phyloP scores from a whole-genome alignment of 2,797 vertebrate species.

The Ceryle rudis region DNA sequence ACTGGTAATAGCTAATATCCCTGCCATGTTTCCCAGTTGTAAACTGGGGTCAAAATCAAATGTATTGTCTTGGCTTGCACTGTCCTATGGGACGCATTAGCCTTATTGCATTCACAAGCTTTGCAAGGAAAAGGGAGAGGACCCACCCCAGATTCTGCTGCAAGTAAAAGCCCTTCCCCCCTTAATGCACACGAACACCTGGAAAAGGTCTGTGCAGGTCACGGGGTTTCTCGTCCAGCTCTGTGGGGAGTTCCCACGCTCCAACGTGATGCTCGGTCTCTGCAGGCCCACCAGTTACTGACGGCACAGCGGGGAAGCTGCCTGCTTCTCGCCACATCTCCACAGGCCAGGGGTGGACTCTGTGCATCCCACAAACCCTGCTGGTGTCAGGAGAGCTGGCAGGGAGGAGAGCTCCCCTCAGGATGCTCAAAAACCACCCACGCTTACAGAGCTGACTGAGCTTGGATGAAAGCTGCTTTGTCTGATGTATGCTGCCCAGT shows the following conservation, averaged over 20 bases:
- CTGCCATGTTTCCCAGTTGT: neutral
- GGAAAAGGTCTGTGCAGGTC: neutral
- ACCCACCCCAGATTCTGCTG: neutral
- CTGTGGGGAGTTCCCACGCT: neutral
- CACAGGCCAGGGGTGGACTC: neutral
- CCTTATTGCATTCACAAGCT: neutral
- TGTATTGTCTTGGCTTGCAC: neutral
- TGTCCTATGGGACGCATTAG: neutral
- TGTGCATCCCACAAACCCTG: neutral
- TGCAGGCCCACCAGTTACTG: neutral
- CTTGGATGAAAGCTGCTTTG: neutral
- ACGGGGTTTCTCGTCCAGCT: neutral
- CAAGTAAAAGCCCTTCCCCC: neutral
- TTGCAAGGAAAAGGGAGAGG: neutral
- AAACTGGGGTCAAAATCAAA: constrained; percentile 11
- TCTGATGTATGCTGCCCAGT: neutral
- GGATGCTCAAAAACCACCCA: neutral
- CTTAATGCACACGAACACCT: neutral
- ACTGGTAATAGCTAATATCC: neutral
- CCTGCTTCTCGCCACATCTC: neutral
- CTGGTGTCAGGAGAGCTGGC: neutral
- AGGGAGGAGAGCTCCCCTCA: neutral
- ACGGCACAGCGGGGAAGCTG: accelerated
- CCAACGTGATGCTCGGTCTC: accelerated
- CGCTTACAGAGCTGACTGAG: neutral